phyloP scores from a whole-genome alignment of 2,888 invertebrate species.

The Aquatica leii region DNA sequence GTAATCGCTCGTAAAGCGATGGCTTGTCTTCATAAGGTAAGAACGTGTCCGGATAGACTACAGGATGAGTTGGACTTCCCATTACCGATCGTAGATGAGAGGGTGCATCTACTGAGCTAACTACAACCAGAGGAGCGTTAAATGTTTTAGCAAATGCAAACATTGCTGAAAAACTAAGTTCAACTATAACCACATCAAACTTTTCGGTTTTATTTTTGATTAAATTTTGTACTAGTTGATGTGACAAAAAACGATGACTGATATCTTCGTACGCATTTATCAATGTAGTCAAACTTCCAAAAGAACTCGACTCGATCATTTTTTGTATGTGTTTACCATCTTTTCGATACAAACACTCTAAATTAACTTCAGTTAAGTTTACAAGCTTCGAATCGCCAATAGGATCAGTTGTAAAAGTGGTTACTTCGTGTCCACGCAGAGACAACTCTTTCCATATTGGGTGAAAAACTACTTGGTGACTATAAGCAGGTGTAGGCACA shows the following conservation, averaged over 20 bases:
- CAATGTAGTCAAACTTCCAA: too few relatives aligned
- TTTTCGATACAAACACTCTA: too few relatives aligned
- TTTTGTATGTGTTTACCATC: neutral
- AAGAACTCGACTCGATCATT: too few relatives aligned
- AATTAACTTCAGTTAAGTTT: constrained; percentile 59
- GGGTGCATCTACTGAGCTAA: constrained; percentile 63
- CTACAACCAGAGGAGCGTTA: constrained; percentile 64
- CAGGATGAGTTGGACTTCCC: constrained; percentile 65
- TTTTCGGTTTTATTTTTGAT: constrained; percentile 55
- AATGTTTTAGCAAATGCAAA: constrained; percentile 66
- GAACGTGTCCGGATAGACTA: constrained; percentile 58
- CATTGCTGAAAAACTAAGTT: constrained; percentile 63
- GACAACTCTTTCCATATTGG: constrained; percentile 60
- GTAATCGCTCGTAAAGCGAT: too few relatives aligned
- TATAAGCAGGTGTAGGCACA: constrained; percentile 59
- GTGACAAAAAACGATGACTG: too few relatives aligned
- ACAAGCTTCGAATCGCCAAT: constrained; percentile 53
- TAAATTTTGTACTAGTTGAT: constrained; percentile 48
- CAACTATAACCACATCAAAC: constrained; percentile 67
- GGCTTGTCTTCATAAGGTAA: neutral
- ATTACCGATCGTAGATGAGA: constrained; percentile 63
- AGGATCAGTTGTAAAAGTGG: constrained; percentile 60
- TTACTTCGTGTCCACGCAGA: too few relatives aligned
- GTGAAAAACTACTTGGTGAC: constrained; percentile 62
- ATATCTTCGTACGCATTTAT: too few relatives aligned